Evolutionary conservation across 2,113 vertebrate species (phyloP), one percentile per base, ranked within the genome.

Genomic region (Lophotis ruficrista): DNA sequence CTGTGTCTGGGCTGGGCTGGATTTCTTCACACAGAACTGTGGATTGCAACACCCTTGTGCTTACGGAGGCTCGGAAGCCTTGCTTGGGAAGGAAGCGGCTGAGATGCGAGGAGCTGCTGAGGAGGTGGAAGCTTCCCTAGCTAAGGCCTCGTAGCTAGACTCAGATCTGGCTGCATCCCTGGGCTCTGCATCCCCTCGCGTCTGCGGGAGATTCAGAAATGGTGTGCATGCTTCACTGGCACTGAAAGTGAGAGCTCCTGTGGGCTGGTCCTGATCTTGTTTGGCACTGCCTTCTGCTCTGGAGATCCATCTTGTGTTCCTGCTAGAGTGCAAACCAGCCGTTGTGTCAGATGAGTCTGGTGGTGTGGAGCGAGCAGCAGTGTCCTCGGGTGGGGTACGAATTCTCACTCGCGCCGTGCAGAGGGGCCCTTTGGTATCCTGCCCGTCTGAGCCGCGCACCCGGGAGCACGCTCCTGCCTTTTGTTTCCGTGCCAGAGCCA

Each of bases 31-130:
- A 54, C 82, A 66, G 14, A 93, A 6, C 30, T 82, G 90, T 8
- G 4, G 86, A 96, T 96, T 96, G 96, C 96, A 94, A 95, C 92
- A 97, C 62, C 38, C 87, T 65, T 6, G 0, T 31, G 31, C 83
- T 80, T 69, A 2, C 56, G 92, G 16, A 1, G 27, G 90, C 82
- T 72, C 24, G 84, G 68, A 86, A 41, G 58, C 77, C 65, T 89
- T 41, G 78, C 82, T 96, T 90, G 76, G 79, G 88, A 86, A 82
- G 92, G 75, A 81, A 79, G 37, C 19, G 37, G 65, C 83, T 81
- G 88, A 61, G 87, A 69, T 92, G 71, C 45, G 64, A 31, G 79
- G 80, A 73, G 68, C 89, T 90, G 76, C 53, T 68, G 92, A 86
- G 76, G 93, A 83, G 60, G 38, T 87, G 50, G 65, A 83, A 53